Conservation (phyloP, 64 coral and sea anemone genomes). For the Acropora yongei region DNA sequence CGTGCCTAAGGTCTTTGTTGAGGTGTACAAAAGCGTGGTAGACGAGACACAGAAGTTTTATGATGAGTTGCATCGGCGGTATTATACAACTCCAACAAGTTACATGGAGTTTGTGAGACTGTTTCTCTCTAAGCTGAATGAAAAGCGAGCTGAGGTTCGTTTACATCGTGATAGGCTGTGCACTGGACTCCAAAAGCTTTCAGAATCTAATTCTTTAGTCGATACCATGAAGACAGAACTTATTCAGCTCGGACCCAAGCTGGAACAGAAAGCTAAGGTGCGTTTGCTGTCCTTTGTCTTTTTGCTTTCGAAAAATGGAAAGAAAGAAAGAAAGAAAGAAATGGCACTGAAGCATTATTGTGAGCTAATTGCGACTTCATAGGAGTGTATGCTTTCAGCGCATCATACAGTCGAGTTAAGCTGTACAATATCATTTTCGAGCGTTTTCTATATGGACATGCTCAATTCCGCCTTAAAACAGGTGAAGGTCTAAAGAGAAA, state of each 20-base stretch:
- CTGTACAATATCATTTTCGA: too few species aligned
- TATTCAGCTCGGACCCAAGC: conserved; percentile 80
- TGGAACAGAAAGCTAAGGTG: conserved; percentile 92
- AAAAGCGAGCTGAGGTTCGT: conserved; percentile 74
- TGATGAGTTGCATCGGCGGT: conserved; percentile 78
- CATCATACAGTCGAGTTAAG: too few species aligned
- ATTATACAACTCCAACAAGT: conserved; percentile 89
- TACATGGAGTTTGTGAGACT: conserved; percentile 92
- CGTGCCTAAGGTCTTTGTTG: conserved; percentile 74
- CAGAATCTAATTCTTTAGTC: conserved; percentile 83
- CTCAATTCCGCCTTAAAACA: too few species aligned
- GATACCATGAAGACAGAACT: conserved; percentile 87
- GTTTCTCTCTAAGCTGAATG: conserved; percentile 73
- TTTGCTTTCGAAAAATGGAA: not conserved
- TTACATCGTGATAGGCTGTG: conserved; percentile 71
- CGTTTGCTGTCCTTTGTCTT: not conserved
- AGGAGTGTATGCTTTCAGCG: too few species aligned
- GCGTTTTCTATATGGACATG: too few species aligned
- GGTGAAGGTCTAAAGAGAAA: too few species aligned
- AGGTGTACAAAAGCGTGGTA: conserved; percentile 31
- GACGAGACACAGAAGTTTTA: conserved; percentile 69
- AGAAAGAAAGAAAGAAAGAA: too few species aligned
- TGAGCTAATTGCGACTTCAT: too few species aligned
- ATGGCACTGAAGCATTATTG: too few species aligned
- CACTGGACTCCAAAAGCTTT: conserved; percentile 81